Evolutionary conservation across 2,113 vertebrate species (phyloP).

Genomic region (Mustelus asterias): DNA sequence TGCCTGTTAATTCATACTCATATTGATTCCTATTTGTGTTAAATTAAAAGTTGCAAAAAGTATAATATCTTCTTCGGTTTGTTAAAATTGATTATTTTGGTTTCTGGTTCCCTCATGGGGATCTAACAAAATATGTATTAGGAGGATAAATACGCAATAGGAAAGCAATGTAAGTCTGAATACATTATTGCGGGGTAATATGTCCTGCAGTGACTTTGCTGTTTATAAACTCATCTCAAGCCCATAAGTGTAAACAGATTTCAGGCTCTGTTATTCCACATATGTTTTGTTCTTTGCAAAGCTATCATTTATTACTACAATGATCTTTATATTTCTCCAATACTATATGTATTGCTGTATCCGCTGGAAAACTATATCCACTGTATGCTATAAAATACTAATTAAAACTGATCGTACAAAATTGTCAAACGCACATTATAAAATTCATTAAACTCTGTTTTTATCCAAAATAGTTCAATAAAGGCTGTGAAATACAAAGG

Average conservation of each 20-base stretch:
- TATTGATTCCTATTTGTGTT: no score
- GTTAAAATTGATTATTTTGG: no score
- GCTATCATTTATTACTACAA: background rate
- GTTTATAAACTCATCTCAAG: background rate
- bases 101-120: no score
- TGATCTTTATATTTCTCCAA: background rate
- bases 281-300: background rate
- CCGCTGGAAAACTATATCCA: no score
- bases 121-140: background rate
- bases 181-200: background rate
- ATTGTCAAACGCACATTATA: background rate
- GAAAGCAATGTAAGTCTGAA: background rate
- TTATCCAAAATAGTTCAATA: slow-evolving; percentile 17
- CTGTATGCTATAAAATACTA: background rate
- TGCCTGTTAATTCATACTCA: no score
- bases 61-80: no score
- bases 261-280: background rate
- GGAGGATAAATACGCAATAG: background rate
- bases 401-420: background rate
- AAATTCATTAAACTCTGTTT: background rate
- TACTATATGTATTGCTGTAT: no score
- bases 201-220: background rate
- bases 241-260: background rate
- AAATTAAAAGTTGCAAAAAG: no score
- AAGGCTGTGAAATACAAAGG: background rate